A percentile compares a stretch with the other conserved stretches of the same genome.
phyloP scores from a whole-genome alignment of 1,140 invertebrate species.

The Rhopalosiphum padi region DNA sequence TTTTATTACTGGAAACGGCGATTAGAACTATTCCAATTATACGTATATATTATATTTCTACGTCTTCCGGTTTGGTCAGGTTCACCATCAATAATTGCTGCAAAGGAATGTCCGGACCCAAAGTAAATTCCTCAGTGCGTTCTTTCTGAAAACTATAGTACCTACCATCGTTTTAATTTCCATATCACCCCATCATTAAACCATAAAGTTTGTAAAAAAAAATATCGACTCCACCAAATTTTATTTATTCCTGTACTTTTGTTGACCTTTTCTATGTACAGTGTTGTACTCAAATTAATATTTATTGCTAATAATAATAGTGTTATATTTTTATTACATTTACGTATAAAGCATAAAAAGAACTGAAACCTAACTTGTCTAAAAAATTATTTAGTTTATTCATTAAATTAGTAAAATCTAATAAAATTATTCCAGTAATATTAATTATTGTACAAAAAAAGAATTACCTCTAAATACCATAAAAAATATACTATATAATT shows the following conservation, averaged over 20 bases:
- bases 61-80: not conserved
- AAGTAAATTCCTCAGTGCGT: not conserved
- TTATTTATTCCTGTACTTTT: not conserved
- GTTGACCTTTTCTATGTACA: not conserved
- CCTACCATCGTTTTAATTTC: not conserved
- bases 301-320: not conserved
- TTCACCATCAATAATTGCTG: not conserved
- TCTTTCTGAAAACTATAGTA: not conserved
- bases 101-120: not conserved
- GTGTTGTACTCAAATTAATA: not conserved
- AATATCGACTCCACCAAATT: not conserved
- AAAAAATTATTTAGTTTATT: not conserved
- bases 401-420: not conserved
- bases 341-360: not conserved
- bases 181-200: not conserved
- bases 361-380: not conserved
- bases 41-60: constrained; percentile 30
- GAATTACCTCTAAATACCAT: not conserved
- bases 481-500: not conserved
- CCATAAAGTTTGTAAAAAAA: not conserved
- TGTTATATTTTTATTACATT: constrained; percentile 1
- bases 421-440: not conserved
- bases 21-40: not conserved
- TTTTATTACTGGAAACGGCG: not conserved
- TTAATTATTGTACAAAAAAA: not conserved